phyloP scores from a whole-genome alignment of 2,113 vertebrate species.

The Semnornis frantzii region DNA sequence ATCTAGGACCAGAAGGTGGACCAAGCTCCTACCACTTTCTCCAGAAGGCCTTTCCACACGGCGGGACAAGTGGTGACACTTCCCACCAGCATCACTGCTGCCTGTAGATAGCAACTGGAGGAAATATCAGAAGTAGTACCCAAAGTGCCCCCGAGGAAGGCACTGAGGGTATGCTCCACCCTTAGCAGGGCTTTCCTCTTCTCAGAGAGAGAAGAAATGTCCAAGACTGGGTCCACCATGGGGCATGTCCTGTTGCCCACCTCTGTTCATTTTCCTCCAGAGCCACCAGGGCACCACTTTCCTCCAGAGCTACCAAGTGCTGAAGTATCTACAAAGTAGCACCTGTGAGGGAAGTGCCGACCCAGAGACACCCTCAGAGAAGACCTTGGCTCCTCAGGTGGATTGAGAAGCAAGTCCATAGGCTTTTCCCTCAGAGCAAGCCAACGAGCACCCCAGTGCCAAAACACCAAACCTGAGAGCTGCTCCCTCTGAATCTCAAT shows the following conservation, averaged over 20 bases:
- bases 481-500: not conserved
- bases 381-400: not conserved
- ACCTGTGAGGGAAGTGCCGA: not conserved
- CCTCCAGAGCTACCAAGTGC: not conserved
- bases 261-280: too few relatives aligned
- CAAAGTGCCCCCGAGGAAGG: too few relatives aligned
- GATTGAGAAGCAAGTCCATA: not conserved
- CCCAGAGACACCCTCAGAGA: not conserved
- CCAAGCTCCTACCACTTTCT: not conserved
- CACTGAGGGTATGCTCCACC: not conserved
- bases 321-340: fast-evolving
- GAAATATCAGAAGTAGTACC: too few relatives aligned
- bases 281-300: too few relatives aligned
- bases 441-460: not conserved
- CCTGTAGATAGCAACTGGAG: not conserved
- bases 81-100: not conserved
- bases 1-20: not conserved
- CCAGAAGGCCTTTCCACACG: not conserved
- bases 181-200: not conserved
- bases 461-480: not conserved
- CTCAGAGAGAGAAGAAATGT: not conserved
- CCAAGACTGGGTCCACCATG: not conserved
- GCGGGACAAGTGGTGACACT: not conserved
- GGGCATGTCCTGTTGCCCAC: too few relatives aligned
- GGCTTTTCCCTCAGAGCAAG: not conserved